phyloP scores from a whole-genome alignment of 2,797 vertebrate genomes.

The Avahi laniger region DNA sequence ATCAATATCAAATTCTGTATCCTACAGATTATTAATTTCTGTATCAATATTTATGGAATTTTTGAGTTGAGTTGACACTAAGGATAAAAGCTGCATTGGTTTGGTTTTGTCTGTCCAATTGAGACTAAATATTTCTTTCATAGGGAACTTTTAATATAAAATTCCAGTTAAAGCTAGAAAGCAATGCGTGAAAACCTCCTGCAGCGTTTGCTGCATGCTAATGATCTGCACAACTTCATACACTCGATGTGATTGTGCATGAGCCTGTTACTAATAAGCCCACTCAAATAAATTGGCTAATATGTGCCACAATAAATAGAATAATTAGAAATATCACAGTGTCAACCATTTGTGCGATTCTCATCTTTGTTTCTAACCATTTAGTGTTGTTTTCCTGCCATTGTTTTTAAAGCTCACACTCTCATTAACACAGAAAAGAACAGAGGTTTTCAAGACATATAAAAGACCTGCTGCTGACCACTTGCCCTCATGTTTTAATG shows the following conservation, averaged over 20 bases:
- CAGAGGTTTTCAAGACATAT: not conserved
- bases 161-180: conserved; percentile 67
- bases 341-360: conserved; percentile 34
- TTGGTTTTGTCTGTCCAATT: conserved; percentile 11
- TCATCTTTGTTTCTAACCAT: conserved; percentile 60
- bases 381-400: not conserved
- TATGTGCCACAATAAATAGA: conserved; percentile 39
- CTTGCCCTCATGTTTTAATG: not conserved
- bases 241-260: not conserved
- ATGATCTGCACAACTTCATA: not conserved
- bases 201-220: not conserved
- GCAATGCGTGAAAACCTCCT: conserved; percentile 20
- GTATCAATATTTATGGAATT: not conserved
- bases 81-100: conserved; percentile 49
- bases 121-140: conserved; percentile 46
- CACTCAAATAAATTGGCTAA: not conserved
- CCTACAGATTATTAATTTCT: not conserved
- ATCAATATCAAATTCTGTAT: not conserved
- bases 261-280: conserved; percentile 21
- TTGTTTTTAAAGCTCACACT: not conserved
- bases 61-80: conserved; percentile 10
- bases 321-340: conserved; percentile 60
- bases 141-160: conserved; percentile 46
- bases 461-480: not conserved
- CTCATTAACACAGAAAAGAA: not conserved